A percentile compares a stretch with the other conserved stretches of the same genome.
These are phyloP conservation scores for Aeoliscus strigatus DNA, from an alignment of 2,797 vertebrate species.

Conservation along the genomic window DNA sequence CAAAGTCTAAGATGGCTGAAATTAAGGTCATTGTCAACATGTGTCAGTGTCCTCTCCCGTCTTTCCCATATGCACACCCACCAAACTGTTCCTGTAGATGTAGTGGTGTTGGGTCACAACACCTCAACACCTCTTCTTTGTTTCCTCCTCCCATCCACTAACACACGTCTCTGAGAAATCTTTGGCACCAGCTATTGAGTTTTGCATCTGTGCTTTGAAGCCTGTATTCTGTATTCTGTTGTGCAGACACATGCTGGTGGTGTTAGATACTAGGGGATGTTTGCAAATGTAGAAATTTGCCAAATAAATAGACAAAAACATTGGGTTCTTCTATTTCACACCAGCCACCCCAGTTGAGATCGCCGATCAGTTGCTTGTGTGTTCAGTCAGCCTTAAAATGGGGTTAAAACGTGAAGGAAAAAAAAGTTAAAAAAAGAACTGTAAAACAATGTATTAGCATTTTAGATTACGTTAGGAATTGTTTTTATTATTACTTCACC, in stretches of 20 bases:
- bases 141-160: conserved; percentile 25
- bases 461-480: too few species aligned
- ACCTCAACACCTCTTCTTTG: conserved; percentile 21
- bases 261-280: neutral
- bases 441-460: too few species aligned
- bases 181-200: conserved; percentile 13
- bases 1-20: conserved; percentile 48
- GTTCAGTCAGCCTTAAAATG: too few species aligned
- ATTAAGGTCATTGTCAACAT: conserved; percentile 25
- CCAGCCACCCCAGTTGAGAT: too few species aligned
- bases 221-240: conserved; percentile 12
- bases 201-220: conserved; percentile 44
- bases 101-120: conserved; percentile 22
- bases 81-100: conserved; percentile 28
- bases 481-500: too few species aligned
- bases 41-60: conserved; percentile 4
- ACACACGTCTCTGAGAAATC: conserved; percentile 35
- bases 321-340: neutral
- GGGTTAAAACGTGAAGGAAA: too few species aligned
- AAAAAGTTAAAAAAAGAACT: too few species aligned
- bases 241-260: neutral
- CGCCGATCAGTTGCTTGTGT: too few species aligned
- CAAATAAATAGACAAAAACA: too few species aligned
- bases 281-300: conserved; percentile 1
- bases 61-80: neutral